Base-by-base conservation (phyloP, 2,113 vertebrate species). In the Rhinoptilus africanus region DNA sequence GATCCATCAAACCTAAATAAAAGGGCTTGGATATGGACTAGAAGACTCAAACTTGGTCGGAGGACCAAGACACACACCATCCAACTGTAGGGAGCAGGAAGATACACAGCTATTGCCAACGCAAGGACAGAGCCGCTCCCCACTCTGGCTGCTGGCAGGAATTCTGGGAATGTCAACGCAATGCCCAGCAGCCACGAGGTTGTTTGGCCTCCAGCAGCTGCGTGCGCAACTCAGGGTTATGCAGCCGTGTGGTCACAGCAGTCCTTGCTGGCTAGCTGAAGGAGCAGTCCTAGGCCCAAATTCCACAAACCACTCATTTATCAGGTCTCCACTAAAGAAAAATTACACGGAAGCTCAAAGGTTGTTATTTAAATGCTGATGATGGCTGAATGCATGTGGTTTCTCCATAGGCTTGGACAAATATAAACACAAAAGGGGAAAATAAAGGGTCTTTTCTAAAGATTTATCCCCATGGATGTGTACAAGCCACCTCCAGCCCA, bases 21-120 rank as follows among this genome's bases (percentile, higher is more conserved):
- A 37, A 84, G 23, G 18, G 34, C 14, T n/a, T 39, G 27, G 24
- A 21, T 28, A 41, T 8, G 14, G 57, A 27, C 16, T 24, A 50
- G 50, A 22, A 19, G 19, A 75, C 27, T 28, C 0, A 0, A 57
- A 45, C 5, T 15, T n/a, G n/a, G n/a, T n/a, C 1, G 2, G 24
- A 57, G 47, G 28, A 57, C n/a, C 19, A 43, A 30, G 24, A 47
- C 6, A 1, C 1, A 3, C 30, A 21, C 24, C 28, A 45, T 17
- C 8, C 50, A 60, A 6, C n/a, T 17, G 5, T 5, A 10, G 39
- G 15, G 35, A 73, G 28, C 3, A 3, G 43, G 54, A 74, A 74
- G 54, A 21, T 32, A 21, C 22, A 26, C 22, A n/a, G 51, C 62
- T 35, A 24, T 20, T 4, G 3, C 23, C 48, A 47, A 24, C 1